Evolutionary conservation across 2,113 vertebrate genomes (phyloP), one percentile per base, ranked within the genome.

Genomic region (Hippocampus zosterae): DNA sequence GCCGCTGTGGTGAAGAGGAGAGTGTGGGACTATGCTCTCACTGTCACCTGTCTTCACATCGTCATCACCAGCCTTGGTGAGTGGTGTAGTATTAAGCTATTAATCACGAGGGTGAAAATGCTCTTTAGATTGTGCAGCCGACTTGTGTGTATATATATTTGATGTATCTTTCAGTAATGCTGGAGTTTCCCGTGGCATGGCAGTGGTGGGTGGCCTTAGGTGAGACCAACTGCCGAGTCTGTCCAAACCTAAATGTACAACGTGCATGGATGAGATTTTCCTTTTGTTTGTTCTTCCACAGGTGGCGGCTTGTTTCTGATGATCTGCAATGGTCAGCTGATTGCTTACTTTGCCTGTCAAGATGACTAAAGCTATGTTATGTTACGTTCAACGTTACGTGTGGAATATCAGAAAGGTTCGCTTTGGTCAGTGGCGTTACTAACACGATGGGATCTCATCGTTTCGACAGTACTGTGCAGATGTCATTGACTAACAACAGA

Each of bases 201-300:
- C 93, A 95, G 75, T 94, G 94, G 94, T 95, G 94, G 94, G 80
- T 92, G 78, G 93, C 92, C 72, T 87, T 97, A 92, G 93, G 93
- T 96, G 92, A 88, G 76, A 66, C 10, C 23, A 73, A 74, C 15
- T 7, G 21, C 16, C 55, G 57, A 18, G 25, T 29, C 4, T 16
- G 8, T 18, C 52, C 57, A 21, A 53, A 13, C 25, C 27, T 27
- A 61, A 29, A 16, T 16, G 29, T 59, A 29, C 12, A 2, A 29
- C 2, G 11, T 29, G 5, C 12, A 18, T 59, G 2, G 5, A 29
- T 29, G 56, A 59, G 25, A 29, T 59, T 59, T 57, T 13, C 5
- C 9, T n/a, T 55, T 55, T 25, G 6, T 59, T 62, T 72, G 5
- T 72, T 75, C 27, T 69, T 70, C 29, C 63, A 4, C 46, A 93